Conservation (phyloP, 2,888 invertebrate species). For the Pimpla rufipes region DNA sequence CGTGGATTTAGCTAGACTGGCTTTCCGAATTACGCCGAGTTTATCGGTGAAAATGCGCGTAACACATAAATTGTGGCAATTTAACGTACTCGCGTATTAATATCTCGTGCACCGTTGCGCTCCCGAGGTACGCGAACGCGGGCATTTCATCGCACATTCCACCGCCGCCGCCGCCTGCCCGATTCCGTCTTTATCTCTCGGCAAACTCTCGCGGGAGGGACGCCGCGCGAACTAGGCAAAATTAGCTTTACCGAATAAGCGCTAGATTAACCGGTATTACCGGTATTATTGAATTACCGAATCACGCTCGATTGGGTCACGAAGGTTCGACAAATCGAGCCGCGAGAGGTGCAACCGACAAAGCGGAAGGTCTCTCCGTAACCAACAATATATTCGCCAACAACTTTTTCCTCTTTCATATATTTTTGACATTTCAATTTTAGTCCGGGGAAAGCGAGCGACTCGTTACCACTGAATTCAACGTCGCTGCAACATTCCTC, state of each 20-base stretch:
- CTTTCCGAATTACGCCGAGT: not conserved
- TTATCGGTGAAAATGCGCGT: not conserved
- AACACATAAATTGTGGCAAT: slow-evolving; percentile 37
- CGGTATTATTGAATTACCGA: slow-evolving; percentile 58
- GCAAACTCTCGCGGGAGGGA: no score
- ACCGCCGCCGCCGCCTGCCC: not conserved
- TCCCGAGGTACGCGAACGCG: not conserved
- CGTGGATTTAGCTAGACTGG: not conserved
- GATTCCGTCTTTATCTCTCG: slow-evolving; percentile 24
- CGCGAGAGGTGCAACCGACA: slow-evolving; percentile 16
- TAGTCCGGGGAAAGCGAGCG: not conserved
- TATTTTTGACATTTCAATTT: not conserved
- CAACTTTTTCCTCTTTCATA: no score
- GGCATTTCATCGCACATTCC: slow-evolving; percentile 38
- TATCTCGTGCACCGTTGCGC: slow-evolving; percentile 44
- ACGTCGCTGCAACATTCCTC: no score
- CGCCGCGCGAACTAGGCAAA: slow-evolving; percentile 35
- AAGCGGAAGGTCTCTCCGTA: no score
- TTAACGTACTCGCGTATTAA: slow-evolving; percentile 46
- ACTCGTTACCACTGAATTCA: not conserved
- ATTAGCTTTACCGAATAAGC: slow-evolving; percentile 46
- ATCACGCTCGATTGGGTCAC: slow-evolving; percentile 51
- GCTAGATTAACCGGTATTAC: slow-evolving; percentile 56
- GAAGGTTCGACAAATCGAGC: slow-evolving; percentile 47
- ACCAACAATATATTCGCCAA: no score